A percentile compares a stretch with the other conserved stretches of the same genome.
Conservation (phyloP, 1,140 invertebrate species). For the Lanistes nyassanus region DNA sequence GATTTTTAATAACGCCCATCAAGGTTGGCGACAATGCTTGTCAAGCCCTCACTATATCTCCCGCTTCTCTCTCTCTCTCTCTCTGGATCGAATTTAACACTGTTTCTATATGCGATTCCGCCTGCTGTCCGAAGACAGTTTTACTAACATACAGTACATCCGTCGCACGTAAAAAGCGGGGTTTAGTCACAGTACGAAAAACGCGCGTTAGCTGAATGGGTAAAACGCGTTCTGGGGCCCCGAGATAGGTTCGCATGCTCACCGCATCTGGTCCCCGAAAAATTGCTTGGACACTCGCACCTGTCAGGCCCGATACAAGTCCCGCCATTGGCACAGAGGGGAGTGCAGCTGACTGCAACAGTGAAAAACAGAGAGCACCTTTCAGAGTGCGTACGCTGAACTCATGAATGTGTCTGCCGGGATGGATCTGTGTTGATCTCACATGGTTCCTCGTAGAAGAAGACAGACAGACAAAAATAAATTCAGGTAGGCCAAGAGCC, state of each 20-base stretch:
- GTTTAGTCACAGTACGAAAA: neutral
- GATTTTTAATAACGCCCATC: neutral
- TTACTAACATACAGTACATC: neutral
- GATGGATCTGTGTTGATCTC: neutral
- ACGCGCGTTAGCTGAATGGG: neutral
- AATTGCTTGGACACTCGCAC: constrained; percentile 79
- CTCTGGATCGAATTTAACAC: neutral
- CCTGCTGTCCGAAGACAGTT: neutral
- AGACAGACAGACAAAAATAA: constrained; percentile 13
- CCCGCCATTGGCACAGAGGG: constrained; percentile 81
- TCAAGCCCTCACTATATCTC: neutral
- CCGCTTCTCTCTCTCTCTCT: constrained; percentile 1
- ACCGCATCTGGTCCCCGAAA: constrained; percentile 77
- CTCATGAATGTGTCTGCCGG: too few species aligned
- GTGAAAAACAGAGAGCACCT: constrained; percentile 1
- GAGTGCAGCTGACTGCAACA: constrained; percentile 49
- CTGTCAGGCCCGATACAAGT: constrained; percentile 77
- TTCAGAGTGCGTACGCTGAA: too few species aligned
- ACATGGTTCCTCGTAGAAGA: constrained; percentile 4
- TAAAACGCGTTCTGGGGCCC: neutral
- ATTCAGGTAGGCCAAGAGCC: neutral
- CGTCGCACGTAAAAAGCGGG: neutral
- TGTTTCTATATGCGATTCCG: neutral
- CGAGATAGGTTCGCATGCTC: neutral
- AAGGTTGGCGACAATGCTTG: neutral